Evolutionary conservation across 2,888 invertebrate genomes (phyloP), one percentile per base, ranked within the genome.

Genomic region (Drosophila mercatorum): DNA sequence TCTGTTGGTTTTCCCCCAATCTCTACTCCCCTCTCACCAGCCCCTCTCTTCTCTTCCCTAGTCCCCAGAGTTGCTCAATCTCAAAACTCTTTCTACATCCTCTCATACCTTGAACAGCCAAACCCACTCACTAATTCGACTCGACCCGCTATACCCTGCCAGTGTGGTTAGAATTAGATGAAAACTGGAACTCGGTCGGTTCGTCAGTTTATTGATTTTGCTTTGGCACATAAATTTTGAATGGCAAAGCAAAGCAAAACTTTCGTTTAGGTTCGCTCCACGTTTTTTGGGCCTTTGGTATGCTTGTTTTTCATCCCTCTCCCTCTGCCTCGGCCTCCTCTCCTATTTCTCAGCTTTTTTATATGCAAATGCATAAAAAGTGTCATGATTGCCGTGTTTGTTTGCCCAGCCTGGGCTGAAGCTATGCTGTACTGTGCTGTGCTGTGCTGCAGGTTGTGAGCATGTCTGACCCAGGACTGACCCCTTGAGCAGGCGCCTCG

Each of bases 341-440:
- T 8, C 4, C 34, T 17, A 28, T 44, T 22, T 44, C 31, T 36
- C 7, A 12, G 12, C 26, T 44, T 53, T 53, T 71, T 63, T 81
- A 59, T 88, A 84, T 84, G 86, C 83, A 84, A 84, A 84, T 88
- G 88, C 88, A 80, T 85, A 88, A 84, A 84, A 88, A 84, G 88
- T 84, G 83, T 88, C 83, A 88, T 88, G 83, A 84, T 84, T 84
- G 83, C 86, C 83, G 86, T 84, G 81, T 88, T 84, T 84, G 83
- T 84, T 88, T 85, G 69, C 46, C 75, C 22, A 17, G 51, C 41
- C 72, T 43, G 46, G 26, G n/a, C 55, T 41, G 53, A 59, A 59
- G 26, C 52, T 52, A 53, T 43, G 64, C 77, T 58, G 17, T 17
- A 0, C 17, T 52, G 57, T 43, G 64, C 77, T 58, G 17, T 17